Percentiles rank a stretch among this genome's conserved stretches.
phyloP scores from a whole-genome alignment of 2,113 vertebrate genomes.

The Panthera tigris region DNA sequence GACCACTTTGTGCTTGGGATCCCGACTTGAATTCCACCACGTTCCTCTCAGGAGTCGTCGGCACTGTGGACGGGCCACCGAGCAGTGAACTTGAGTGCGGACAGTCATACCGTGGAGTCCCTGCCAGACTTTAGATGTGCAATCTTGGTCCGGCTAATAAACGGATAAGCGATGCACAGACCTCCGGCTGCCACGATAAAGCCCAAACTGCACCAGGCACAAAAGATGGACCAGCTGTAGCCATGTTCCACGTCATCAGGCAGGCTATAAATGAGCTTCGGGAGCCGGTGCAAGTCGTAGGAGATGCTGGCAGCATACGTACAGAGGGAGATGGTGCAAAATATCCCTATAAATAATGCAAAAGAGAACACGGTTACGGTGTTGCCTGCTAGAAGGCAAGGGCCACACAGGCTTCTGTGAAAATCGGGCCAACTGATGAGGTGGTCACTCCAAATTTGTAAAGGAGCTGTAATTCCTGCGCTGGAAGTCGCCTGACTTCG shows the following conservation, averaged over 20 bases:
- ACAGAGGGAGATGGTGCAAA: slow-evolving; percentile 93
- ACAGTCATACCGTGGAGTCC: slow-evolving; percentile 86
- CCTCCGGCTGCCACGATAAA: slow-evolving; percentile 89
- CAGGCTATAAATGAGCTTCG: slow-evolving; percentile 90
- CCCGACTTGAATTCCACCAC: background rate
- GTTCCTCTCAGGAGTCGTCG: background rate
- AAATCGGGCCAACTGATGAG: background rate
- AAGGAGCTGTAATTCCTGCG: background rate
- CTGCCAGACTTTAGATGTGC: slow-evolving; percentile 87
- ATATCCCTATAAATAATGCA: slow-evolving; percentile 86
- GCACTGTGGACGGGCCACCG: background rate
- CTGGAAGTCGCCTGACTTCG: slow-evolving; percentile 13
- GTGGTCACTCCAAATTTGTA: background rate
- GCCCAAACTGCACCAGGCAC: slow-evolving; percentile 90
- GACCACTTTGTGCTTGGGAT: slow-evolving; percentile 74
- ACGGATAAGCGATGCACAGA: slow-evolving; percentile 89
- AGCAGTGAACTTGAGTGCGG: background rate
- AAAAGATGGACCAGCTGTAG: slow-evolving; percentile 92
- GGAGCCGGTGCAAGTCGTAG: slow-evolving; percentile 91
- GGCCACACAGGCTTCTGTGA: background rate
- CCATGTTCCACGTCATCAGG: slow-evolving; percentile 90
- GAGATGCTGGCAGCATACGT: slow-evolving; percentile 91
- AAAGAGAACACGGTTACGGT: background rate
- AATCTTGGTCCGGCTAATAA: slow-evolving; percentile 86
- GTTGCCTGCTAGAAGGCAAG: background rate